Evolutionary conservation across 2,797 vertebrate species (phyloP), one percentile per base, ranked within the genome.

Genomic region (Intellagama lesueurii): DNA sequence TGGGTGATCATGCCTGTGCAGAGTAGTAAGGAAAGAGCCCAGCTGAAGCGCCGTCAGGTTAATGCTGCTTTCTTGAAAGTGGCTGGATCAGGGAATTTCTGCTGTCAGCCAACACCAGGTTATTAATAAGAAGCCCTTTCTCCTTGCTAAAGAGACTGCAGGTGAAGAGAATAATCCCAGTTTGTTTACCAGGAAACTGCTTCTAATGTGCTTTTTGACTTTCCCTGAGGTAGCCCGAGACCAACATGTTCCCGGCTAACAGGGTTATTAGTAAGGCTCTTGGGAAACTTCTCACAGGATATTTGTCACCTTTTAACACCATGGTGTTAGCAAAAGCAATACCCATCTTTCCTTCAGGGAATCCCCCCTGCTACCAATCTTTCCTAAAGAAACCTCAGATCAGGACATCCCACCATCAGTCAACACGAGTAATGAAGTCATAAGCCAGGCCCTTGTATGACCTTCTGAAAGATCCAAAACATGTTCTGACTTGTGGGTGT

Each of bases 51-150:
- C 88, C 82, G 70, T 79, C 90, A 32, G 1, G 75, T 92, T 82
- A 86, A 85, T 32, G 83, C 0, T 0, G 44, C 24, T 66, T 22
- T 77, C 86, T 88, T 49, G 35, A 32, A 19, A 91, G 72, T 72
- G 88, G 81, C 76, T 69, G 82, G 80, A 81, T 68, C 87, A 75
- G 89, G 87, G 80, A 66, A 68, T 91, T 91, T 85, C 92, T 84
- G 12, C 79, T 73, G 0, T 9, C 0, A 11, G 52, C 72, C 60
- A 77, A 52, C 7, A 64, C 4, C 4, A 6, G 79, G 88, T 88
- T 87, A 88, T 90, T 72, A 86, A 89, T 81, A 86, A 12, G 0
- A 73, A 1, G 30, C 7, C 7, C 0, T 68, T 87, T 89, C 49
- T 64, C 35, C 60, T 86, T 47, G 9, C 76, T 40, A 19, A 32